Conservation (phyloP, 2,888 invertebrate genomes). For the Brachylomia viminalis region DNA sequence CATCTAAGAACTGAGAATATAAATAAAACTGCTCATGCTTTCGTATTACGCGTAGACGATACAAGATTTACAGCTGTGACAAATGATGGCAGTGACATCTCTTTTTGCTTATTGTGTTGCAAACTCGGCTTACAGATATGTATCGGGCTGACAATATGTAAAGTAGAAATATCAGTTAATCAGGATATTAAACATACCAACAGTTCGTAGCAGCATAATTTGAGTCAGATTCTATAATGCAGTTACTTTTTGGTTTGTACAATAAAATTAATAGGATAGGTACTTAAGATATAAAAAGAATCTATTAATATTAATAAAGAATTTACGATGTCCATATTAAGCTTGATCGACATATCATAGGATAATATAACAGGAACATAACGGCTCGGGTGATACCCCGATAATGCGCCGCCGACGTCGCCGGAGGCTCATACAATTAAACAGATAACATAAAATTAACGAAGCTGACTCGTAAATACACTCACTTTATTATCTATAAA, state of each 20-base stretch:
- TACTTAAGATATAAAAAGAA: constrained; percentile 23
- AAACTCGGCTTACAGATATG: constrained; percentile 34
- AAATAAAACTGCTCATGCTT: constrained; percentile 41
- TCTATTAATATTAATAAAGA: constrained; percentile 41
- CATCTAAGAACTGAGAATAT: constrained; percentile 35
- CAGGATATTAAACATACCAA: not conserved
- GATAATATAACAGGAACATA: constrained; percentile 70
- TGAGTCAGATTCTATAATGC: constrained; percentile 7
- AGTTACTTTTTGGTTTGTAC: not conserved
- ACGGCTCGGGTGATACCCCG: constrained; percentile 69
- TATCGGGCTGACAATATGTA: constrained; percentile 13
- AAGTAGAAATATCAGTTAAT: constrained; percentile 15
- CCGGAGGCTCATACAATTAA: constrained; percentile 84
- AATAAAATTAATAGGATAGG: constrained; percentile 33
- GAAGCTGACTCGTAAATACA: constrained; percentile 87
- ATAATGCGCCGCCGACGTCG: constrained; percentile 73
- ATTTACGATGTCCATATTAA: constrained; percentile 68
- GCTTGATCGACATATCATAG: constrained; percentile 69
- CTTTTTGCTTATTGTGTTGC: constrained; percentile 35
- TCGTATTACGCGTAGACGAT: constrained; percentile 24
- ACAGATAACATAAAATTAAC: constrained; percentile 88
- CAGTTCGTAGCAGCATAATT: not conserved
- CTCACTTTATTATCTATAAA: constrained; percentile 89
- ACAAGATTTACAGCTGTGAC: constrained; percentile 40
- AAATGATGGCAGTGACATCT: constrained; percentile 35